Evolutionary conservation across 2,797 vertebrate species (phyloP), one percentile per base, ranked within the genome.

Genomic region (Argyrosomus regius): DNA sequence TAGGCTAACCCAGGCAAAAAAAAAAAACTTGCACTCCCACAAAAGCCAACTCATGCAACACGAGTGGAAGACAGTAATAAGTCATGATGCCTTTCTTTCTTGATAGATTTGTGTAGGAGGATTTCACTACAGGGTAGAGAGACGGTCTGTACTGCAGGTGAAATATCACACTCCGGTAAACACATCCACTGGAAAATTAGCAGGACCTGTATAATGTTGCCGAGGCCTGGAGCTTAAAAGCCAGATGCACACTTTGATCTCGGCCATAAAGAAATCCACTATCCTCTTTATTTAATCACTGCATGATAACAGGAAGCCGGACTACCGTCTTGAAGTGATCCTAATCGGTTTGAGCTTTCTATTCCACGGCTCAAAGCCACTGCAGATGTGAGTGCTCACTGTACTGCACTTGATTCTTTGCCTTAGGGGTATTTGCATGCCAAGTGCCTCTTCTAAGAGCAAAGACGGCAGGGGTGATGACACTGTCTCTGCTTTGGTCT

Each of bases 21-120:
- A 77, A 84, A 72, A 59, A 18, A 57, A 80, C 66, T 82, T 83
- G 68, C 89, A 66, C 92, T 82, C 82, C 89, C 83, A 91, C 88
- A 86, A 78, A 82, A 87, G 83, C 79, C 74, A 73, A 86, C 85
- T 83, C 64, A 57, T 75, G 46, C 81, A 84, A 72, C 86, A 88
- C 41, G 71, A 63, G 82, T 81, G 88, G 84, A 85, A 86, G 77
- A 90, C 72, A 69, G 78, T 63, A 64, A 66, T 59, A 82, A 82
- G 83, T 72, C 82, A 87, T 72, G 73, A 79, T 60, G 76, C 57
- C 50, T 69, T 82, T 89, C 76, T 71, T 87, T 88, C 78, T 88
- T 86, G 74, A 84, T 59, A 86, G 77, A 81, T 79, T 20, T 75
- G 62, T 80, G 88, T 88, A 73, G 84, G 86, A 82, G 50, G 81